Evolutionary conservation across 37 sponge, comb jelly and placozoan species (phyloP), one percentile per base, ranked within the genome.

Genomic region (Ianthella basta): DNA sequence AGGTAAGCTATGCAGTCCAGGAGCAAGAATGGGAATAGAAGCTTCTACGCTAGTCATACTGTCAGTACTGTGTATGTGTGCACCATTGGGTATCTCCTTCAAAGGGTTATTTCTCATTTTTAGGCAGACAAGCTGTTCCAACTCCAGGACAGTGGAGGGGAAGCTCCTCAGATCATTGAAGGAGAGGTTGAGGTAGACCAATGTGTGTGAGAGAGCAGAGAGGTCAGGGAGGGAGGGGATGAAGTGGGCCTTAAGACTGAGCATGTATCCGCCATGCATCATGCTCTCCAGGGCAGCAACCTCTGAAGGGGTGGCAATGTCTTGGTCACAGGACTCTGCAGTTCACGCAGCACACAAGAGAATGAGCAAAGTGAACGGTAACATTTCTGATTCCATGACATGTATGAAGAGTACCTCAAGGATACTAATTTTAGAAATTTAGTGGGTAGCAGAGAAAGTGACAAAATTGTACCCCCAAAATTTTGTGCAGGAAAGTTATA

Each of bases 191-290:
- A 97, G 91, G 70, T 88, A 86, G 20, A 89, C 88, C 44, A 97
- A 88, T 15, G 96, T 95, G 69, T 79, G 72, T 0, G 85, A 69
- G 25, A 97, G 90, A 0, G 96, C 89, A 5, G 77, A 63, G 15
- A 97, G 85, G 82, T 83, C 86, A 41, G 98, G 98, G 18, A 95
- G 56, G 16, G 80, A 16, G 54, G 61, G 0, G 24, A 97, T 60
- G 59, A 97, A 97, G 87, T 97, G 96, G 15, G 98, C 98, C 88
- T 95, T 94, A 53, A 97, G 82, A 39, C 72, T 84, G 64, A 97
- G 89, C 38, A 66, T 83, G 0, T 23, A 34, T 29, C 95, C 97
- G 24, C 97, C 97, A 29, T 86, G 74, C 83, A 89, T 55, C 89
- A 97, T 88, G 73, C 88, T 66, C 40, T 94, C 87, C 56, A 97